Percentiles rank a stretch among this genome's conserved stretches.
Conservation (phyloP, 1,140 invertebrate species). For the Scaptomyza montana region DNA sequence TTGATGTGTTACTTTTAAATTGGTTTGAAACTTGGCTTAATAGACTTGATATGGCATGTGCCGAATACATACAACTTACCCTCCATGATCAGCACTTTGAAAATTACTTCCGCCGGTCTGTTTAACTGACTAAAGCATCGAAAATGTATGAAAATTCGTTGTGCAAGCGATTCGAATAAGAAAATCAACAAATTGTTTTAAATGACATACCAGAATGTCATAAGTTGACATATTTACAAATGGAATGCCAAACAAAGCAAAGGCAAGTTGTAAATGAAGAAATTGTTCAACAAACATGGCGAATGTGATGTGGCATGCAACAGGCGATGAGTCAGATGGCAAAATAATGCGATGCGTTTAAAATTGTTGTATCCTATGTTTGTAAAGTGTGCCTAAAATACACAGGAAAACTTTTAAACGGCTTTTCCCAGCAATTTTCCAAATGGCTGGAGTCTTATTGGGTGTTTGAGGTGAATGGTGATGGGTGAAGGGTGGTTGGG, state of each 20-base stretch:
- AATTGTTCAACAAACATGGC: constrained; percentile 29
- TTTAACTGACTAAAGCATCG: not conserved
- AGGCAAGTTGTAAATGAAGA: constrained; percentile 1
- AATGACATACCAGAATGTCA: constrained; percentile 14
- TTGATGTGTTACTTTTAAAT: not conserved
- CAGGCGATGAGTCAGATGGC: constrained; percentile 13
- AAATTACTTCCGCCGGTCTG: not conserved
- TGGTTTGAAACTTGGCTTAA: too few relatives aligned
- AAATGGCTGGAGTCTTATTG: constrained; percentile 12
- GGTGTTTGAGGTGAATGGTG: not conserved
- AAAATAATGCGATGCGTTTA: constrained; percentile 29
- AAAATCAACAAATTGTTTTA: constrained; percentile 6
- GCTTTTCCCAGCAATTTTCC: constrained; percentile 63
- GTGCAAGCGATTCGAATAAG: too few relatives aligned
- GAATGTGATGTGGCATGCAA: constrained; percentile 32
- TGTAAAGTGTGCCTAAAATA: constrained; percentile 27
- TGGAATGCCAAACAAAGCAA: not conserved
- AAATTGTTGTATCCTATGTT: constrained; percentile 9
- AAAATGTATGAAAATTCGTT: not conserved
- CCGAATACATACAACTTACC: not conserved
- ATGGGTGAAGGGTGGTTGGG: too few relatives aligned
- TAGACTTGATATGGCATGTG: too few relatives aligned
- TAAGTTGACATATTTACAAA: constrained; percentile 19
- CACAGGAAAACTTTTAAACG: constrained; percentile 45
- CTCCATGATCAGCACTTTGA: not conserved